A percentile compares a stretch with the other conserved stretches of the same genome.
phyloP scores from a whole-genome alignment of 2,888 invertebrate genomes.

The Melanostoma scalare region DNA sequence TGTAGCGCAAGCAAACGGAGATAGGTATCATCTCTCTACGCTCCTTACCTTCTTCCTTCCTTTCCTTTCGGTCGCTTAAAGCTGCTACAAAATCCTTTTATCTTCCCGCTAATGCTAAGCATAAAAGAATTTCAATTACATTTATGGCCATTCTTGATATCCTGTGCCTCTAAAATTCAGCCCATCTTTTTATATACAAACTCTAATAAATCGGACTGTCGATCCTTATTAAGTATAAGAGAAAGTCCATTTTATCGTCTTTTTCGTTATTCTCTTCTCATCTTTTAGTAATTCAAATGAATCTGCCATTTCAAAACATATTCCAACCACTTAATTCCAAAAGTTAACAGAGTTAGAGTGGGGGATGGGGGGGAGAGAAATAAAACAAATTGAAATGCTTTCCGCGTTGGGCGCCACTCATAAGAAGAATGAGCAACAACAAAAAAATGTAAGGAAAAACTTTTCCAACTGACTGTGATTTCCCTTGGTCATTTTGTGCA shows the following conservation, averaged over 20 bases:
- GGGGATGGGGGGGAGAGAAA: constrained; percentile 9
- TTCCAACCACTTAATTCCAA: constrained; percentile 54
- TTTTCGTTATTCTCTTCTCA: too few species aligned
- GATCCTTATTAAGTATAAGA: constrained; percentile 49
- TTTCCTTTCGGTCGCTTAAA: neutral
- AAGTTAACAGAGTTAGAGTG: neutral
- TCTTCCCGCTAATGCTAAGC: constrained; percentile 41
- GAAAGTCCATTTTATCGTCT: neutral
- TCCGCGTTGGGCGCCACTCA: constrained; percentile 49
- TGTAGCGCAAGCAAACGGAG: constrained; percentile 47
- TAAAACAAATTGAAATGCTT: constrained; percentile 53
- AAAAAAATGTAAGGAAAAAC: neutral
- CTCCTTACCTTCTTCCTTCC: too few species aligned
- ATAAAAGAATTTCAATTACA: constrained; percentile 58
- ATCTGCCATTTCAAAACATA: constrained; percentile 51
- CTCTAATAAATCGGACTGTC: constrained; percentile 22
- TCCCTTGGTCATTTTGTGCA: constrained; percentile 63
- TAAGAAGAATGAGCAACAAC: neutral
- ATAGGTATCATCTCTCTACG: too few species aligned
- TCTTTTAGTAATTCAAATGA: constrained; percentile 48
- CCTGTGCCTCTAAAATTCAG: neutral
- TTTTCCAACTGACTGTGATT: constrained; percentile 39
- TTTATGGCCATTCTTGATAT: constrained; percentile 11
- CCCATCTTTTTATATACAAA: constrained; percentile 10
- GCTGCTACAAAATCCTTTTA: constrained; percentile 40